Conservation (phyloP, 2,888 invertebrate genomes). For the Gymnosoma rotundatum region DNA sequence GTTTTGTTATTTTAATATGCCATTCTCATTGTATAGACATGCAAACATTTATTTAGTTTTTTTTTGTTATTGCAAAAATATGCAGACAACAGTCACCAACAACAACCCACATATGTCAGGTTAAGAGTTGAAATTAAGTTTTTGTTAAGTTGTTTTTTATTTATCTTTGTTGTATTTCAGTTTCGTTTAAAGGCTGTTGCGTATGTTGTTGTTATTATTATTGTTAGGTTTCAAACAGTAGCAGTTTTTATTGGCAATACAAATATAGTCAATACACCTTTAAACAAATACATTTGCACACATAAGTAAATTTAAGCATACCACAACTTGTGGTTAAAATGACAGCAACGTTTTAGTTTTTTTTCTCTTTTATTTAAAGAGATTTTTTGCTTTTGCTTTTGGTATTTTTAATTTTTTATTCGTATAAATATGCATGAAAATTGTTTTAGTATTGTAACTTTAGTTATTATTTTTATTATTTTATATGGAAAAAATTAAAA, state of each 20-base stretch:
- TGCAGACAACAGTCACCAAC: constrained; percentile 71
- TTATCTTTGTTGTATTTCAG: constrained; percentile 26
- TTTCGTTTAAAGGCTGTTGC: constrained; percentile 45
- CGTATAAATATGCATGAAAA: constrained; percentile 38
- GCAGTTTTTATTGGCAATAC: constrained; percentile 32
- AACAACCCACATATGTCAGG: constrained; percentile 71
- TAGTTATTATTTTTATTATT: not conserved
- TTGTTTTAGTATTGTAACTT: constrained; percentile 38
- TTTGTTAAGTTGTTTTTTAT: constrained; percentile 61
- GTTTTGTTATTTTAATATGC: constrained; percentile 58
- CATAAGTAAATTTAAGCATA: constrained; percentile 7
- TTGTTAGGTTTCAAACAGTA: constrained; percentile 57
- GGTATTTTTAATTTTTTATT: not conserved
- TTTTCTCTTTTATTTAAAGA: not conserved
- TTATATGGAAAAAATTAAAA: constrained; percentile 16
- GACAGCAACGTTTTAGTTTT: constrained; percentile 40
- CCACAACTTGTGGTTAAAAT: constrained; percentile 36
- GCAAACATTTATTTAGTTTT: constrained; percentile 62
- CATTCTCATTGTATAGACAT: constrained; percentile 63
- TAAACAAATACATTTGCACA: not conserved
- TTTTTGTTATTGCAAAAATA: constrained; percentile 64
- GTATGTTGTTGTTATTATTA: constrained; percentile 16
- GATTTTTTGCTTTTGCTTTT: not conserved
- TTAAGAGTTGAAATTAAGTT: constrained; percentile 70
- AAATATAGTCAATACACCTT: constrained; percentile 15